A percentile compares a stretch with the other conserved stretches of the same genome.
Evolutionary conservation across 2,888 invertebrate species (phyloP).

Genomic region (Furcula furcula): DNA sequence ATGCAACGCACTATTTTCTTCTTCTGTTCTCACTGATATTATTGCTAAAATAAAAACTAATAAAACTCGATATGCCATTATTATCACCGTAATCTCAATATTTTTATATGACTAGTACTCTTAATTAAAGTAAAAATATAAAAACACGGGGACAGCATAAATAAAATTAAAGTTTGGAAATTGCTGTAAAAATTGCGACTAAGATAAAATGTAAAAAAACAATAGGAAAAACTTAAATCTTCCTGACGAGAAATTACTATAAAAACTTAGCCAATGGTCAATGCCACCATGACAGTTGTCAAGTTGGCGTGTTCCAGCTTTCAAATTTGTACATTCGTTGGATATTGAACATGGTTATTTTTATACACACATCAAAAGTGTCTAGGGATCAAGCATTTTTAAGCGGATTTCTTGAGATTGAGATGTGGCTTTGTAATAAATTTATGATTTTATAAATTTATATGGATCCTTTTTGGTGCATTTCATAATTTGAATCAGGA

Average conservation of each 20-base stretch:
- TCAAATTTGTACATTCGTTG: no score
- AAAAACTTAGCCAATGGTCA: slow-evolving; percentile 4
- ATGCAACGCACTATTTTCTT: slow-evolving; percentile 48
- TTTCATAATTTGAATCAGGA: no score
- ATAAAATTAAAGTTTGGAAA: slow-evolving; percentile 8
- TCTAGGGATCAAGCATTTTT: no score
- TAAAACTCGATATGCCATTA: slow-evolving; percentile 67
- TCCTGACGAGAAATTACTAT: slow-evolving; percentile 5
- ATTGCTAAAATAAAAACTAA: slow-evolving; percentile 66
- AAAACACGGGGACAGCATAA: slow-evolving; percentile 9
- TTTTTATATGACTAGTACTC: slow-evolving; percentile 47
- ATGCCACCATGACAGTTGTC: slow-evolving; percentile 16
- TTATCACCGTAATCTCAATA: slow-evolving; percentile 54
- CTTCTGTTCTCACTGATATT: slow-evolving; percentile 67
- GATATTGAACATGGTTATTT: no score
- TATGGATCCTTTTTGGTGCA: no score
- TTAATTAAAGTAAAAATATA: slow-evolving; percentile 18
- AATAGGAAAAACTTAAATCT: slow-evolving; percentile 13
- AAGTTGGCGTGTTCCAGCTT: background rate
- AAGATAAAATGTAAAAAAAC: slow-evolving; percentile 13
- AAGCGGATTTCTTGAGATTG: no score
- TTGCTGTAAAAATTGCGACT: slow-evolving; percentile 7
- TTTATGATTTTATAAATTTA: no score
- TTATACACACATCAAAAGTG: no score
- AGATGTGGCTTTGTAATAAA: no score